Conservation (phyloP, 2,888 invertebrate species). For the Synanthedon andrenaeformis region DNA sequence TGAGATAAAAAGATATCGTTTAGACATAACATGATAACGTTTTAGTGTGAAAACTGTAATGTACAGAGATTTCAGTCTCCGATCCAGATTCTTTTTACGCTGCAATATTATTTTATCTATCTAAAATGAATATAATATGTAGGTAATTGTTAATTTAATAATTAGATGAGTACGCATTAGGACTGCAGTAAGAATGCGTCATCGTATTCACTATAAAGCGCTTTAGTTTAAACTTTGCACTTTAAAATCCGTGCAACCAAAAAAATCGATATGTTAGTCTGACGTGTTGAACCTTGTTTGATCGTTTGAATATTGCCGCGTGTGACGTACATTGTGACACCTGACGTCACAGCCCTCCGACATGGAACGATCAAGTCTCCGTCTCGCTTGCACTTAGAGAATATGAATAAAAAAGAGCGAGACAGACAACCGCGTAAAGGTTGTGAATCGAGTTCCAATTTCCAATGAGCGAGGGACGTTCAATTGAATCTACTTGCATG, state of each 20-base stretch:
- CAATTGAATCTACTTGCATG: constrained; percentile 38
- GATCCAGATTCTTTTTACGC: background rate
- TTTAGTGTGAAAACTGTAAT: background rate
- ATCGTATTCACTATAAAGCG: background rate
- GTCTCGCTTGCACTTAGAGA: background rate
- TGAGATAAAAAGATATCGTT: background rate
- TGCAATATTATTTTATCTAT: background rate
- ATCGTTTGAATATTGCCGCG: constrained; percentile 65
- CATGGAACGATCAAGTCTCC: background rate
- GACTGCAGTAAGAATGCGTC: background rate
- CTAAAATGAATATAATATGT: background rate
- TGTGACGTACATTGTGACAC: constrained; percentile 50
- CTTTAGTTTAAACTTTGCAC: constrained; percentile 1
- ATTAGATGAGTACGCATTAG: background rate
- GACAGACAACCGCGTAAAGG: constrained; percentile 40
- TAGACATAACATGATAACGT: background rate
- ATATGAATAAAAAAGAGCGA: constrained; percentile 38
- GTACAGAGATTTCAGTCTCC: background rate
- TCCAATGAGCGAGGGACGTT: constrained; percentile 38
- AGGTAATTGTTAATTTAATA: background rate
- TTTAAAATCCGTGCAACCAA: constrained; percentile 12
- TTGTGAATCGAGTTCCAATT: constrained; percentile 61
- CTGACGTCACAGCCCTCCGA: constrained; percentile 42
- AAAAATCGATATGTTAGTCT: constrained; percentile 53
- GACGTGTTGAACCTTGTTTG: constrained; percentile 38